These are phyloP conservation scores for Agrypnia vestita DNA, from an alignment of 1,140 invertebrate species.

Conservation along the genomic window DNA sequence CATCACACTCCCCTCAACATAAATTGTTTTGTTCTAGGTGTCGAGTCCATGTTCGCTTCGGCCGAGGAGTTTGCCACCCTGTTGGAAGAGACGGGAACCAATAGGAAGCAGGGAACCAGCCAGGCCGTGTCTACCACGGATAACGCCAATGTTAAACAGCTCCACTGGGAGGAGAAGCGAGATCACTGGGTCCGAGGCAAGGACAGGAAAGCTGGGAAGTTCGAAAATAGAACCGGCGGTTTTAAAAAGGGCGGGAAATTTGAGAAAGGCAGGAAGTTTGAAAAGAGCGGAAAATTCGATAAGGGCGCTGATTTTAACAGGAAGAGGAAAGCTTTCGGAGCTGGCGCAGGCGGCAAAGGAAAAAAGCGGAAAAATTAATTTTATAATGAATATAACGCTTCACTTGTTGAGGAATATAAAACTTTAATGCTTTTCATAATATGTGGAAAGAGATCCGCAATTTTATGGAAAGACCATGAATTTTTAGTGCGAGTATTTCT, in stretches of 20 bases:
- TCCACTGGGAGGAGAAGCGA: slow-evolving; percentile 79
- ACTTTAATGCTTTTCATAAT: too few relatives aligned
- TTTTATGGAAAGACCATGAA: too few relatives aligned
- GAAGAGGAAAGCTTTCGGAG: too few relatives aligned
- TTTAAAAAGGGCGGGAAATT: slow-evolving; percentile 10
- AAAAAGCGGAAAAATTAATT: too few relatives aligned
- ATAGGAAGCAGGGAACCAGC: slow-evolving; percentile 77
- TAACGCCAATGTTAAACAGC: slow-evolving; percentile 78
- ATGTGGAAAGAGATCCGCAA: too few relatives aligned
- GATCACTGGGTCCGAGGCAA: slow-evolving; percentile 69
- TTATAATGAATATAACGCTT: too few relatives aligned
- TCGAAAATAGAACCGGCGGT: neutral
- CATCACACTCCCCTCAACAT: too few relatives aligned
- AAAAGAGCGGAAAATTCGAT: slow-evolving; percentile 9
- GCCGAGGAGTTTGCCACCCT: slow-evolving; percentile 84
- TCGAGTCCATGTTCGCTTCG: slow-evolving; percentile 78
- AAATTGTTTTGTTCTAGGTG: slow-evolving; percentile 60
- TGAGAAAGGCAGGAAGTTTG: slow-evolving; percentile 1
- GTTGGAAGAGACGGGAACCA: slow-evolving; percentile 78
- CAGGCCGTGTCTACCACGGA: slow-evolving; percentile 78
- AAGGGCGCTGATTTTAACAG: neutral
- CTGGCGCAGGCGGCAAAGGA: too few relatives aligned
- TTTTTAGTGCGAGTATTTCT: too few relatives aligned
- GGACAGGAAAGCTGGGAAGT: slow-evolving; percentile 9
- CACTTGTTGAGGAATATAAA: too few relatives aligned